These are phyloP conservation scores for Punctoribates punctum DNA, from an alignment of 2,888 invertebrate species.

Conservation along the genomic window DNA sequence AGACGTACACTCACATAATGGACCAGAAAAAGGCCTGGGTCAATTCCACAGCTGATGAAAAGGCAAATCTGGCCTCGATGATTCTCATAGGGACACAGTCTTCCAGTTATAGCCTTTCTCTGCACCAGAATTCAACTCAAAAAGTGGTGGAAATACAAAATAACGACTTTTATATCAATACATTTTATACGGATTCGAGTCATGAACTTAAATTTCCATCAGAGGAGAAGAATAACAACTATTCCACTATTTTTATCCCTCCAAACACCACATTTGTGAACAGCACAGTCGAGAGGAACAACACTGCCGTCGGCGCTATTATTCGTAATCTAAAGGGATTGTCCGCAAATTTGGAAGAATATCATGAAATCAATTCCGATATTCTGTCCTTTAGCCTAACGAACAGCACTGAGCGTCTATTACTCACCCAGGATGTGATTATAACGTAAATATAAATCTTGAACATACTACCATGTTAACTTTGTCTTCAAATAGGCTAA, in stretches of 20 bases:
- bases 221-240: neutral
- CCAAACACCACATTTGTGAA: neutral
- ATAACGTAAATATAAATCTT: neutral
- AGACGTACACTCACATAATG: neutral
- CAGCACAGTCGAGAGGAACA: neutral
- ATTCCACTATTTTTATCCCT: neutral
- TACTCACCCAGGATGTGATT: neutral
- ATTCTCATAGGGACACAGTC: neutral
- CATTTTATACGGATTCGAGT: neutral
- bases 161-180: constrained; percentile 8
- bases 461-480: neutral
- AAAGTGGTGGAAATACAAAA: neutral
- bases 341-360: neutral
- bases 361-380: constrained; percentile 23
- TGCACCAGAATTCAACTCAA: neutral
- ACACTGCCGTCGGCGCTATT: neutral
- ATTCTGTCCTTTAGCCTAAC: constrained; percentile 2
- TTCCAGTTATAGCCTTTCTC: neutral
- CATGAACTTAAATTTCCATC: neutral
- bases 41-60: neutral
- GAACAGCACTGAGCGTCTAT: neutral
- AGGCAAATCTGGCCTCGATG: neutral
- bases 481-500: neutral
- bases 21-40: constrained; percentile 17
- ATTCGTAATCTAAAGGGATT: constrained; percentile 1